phyloP scores from a whole-genome alignment of 2,113 vertebrate genomes.

The Syrrhaptes paradoxus region DNA sequence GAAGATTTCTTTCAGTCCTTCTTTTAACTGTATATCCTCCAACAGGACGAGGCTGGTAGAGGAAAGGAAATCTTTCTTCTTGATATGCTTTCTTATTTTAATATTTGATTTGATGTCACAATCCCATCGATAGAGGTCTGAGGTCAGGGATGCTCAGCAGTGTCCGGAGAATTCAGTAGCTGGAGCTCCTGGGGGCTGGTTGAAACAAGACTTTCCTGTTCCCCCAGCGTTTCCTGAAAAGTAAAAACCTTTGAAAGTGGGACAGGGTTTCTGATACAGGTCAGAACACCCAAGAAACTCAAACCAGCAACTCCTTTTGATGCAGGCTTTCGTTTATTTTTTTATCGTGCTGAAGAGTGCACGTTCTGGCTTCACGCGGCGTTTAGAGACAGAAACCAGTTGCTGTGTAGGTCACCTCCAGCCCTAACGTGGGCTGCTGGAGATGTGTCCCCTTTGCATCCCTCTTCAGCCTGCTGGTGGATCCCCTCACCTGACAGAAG shows the following conservation, averaged over 20 bases:
- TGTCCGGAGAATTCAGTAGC: neutral
- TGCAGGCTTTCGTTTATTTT: neutral
- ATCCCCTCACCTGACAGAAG: neutral
- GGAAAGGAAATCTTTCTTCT: neutral
- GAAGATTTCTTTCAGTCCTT: neutral
- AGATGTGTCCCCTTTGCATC: neutral
- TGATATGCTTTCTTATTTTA: neutral
- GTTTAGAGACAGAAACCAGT: neutral
- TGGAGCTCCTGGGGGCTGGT: no score
- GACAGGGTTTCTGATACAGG: no score
- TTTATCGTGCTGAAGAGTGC: no score
- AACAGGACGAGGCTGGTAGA: neutral
- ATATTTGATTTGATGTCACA: no score
- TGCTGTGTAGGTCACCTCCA: neutral
- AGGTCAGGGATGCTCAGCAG: neutral
- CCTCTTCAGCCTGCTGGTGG: neutral
- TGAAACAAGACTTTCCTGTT: neutral
- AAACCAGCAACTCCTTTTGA: neutral
- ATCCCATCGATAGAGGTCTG: accelerated
- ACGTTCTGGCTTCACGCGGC: neutral
- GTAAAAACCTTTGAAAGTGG: neutral
- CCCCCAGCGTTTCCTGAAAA: neutral
- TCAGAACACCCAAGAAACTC: neutral
- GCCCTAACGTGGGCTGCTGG: neutral
- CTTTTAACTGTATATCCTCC: neutral